Evolutionary conservation across 2,113 vertebrate genomes (phyloP).

Genomic region (Martes martes): DNA sequence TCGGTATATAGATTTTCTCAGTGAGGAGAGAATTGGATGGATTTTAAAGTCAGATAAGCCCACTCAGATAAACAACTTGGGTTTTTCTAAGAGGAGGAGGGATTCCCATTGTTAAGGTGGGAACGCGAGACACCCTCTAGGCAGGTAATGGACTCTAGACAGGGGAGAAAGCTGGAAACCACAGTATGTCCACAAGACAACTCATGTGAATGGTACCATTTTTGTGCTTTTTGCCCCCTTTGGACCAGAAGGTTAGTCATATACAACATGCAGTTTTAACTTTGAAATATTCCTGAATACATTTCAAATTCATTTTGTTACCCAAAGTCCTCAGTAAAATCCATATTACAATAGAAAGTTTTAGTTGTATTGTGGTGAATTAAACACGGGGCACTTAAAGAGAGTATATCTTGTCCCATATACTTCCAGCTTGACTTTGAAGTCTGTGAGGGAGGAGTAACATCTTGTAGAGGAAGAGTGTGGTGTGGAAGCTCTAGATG

Average conservation of each 20-base stretch:
- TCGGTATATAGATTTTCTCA: not conserved
- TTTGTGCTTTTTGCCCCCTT: not conserved
- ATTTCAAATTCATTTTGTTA: not conserved
- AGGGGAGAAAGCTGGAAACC: not conserved
- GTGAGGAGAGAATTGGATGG: not conserved
- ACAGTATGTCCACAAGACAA: not conserved
- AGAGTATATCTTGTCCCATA: rapidly evolving
- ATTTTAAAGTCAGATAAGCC: not conserved
- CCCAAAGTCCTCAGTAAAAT: not conserved
- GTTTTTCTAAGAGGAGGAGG: not conserved
- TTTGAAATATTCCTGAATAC: not conserved
- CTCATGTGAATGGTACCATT: not conserved
- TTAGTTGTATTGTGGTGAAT: not conserved
- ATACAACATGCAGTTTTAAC: not conserved
- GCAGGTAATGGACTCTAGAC: not conserved
- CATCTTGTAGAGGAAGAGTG: not conserved
- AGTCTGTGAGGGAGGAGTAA: not conserved
- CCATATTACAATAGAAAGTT: not conserved
- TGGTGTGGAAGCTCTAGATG: not conserved
- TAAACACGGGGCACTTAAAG: not conserved
- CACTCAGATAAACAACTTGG: not conserved
- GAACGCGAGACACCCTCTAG: not conserved
- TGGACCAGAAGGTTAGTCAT: not conserved
- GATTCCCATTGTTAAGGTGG: not conserved
- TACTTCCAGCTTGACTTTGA: not conserved